Evolutionary conservation across 2,888 invertebrate genomes (phyloP).

Genomic region (Poecilobothrus nobilitatus): DNA sequence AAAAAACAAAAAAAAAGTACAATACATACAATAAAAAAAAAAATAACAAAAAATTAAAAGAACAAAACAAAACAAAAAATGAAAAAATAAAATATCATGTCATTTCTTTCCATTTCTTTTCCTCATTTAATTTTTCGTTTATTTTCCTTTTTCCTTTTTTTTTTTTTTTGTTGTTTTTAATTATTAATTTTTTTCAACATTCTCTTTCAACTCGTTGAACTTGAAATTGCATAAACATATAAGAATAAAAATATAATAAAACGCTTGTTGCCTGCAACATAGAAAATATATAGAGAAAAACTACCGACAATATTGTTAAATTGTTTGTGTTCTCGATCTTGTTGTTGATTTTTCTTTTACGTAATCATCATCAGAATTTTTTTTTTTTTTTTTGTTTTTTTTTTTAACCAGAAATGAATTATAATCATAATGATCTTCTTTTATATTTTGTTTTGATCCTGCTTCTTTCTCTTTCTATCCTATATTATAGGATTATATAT

Average conservation of each 20-base stretch:
- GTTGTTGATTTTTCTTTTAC: background rate
- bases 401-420: background rate
- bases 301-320: no score
- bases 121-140: background rate
- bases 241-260: no score
- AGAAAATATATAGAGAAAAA: background rate
- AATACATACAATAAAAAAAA: background rate
- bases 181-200: background rate
- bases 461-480: background rate
- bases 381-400: no score
- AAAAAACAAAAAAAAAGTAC: no score
- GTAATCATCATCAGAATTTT: background rate
- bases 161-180: background rate
- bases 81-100: background rate
- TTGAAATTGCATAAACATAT: background rate
- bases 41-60: background rate
- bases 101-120: constrained; percentile 4
- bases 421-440: background rate
- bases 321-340: background rate
- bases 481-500: background rate
- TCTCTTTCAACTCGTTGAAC: constrained; percentile 6
- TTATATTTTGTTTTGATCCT: background rate
- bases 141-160: background rate
- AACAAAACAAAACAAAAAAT: background rate
- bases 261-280: background rate